Evolutionary conservation across 2,888 invertebrate genomes (phyloP), one percentile per base, ranked within the genome.

Genomic region (Ochropleura leucogaster): DNA sequence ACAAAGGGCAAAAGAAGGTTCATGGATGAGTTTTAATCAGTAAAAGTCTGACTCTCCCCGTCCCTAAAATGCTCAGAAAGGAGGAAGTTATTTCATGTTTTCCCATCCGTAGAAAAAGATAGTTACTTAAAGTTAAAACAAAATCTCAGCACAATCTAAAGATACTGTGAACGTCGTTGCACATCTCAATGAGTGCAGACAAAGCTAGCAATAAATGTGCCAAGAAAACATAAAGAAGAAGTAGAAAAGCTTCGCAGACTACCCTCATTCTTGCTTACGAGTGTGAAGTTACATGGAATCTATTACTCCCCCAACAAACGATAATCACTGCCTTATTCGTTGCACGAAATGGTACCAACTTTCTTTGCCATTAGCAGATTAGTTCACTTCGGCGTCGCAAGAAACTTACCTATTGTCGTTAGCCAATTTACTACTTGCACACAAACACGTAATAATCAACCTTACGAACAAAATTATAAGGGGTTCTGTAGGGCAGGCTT

Each of bases 341-440:
- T 83, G 72, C 85, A 85, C 88, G 83, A 87, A 85, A 85, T 84
- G 82, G 84, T 83, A 84, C 82, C 81, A 90, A 92, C 84, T 92
- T 91, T 89, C 90, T 91, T 89, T 86, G 87, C 93, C 93, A 94
- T 94, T 94, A 94, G 92, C 85, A 92, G 93, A 94, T 95, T 94
- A 94, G 92, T 94, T 93, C 87, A 85, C 89, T 91, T 89, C 80
- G 80, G 88, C 88, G 87, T 87, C 84, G 85, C 89, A 85, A 87
- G 88, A 87, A 92, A 91, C 91, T 91, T 89, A 87, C 89, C 88
- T 88, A 91, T 88, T 89, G 89, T 89, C 87, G 85, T 90, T 87
- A 86, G 80, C 89, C 76, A 88, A 86, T 42, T 83, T 55, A 63
- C 0, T 0, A 9, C 76, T 62, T 55, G 53, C 42, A 51, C 7